phyloP scores from a whole-genome alignment of 53 echinoderm and acorn worm genomes.

The Hippasteria phrygiana region DNA sequence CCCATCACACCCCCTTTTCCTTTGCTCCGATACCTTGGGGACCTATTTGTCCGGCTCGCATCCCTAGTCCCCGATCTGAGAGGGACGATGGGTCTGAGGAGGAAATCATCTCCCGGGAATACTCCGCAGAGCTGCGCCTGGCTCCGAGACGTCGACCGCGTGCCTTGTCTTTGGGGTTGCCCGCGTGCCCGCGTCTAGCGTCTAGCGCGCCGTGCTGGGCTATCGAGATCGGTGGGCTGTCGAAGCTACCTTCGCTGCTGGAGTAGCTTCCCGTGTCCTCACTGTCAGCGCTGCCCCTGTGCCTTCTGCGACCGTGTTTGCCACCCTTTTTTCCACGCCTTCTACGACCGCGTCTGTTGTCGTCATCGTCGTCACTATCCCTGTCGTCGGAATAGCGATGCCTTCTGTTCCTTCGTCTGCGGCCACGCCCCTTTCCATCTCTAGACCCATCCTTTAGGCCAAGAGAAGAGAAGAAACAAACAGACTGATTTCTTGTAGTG shows the following conservation, averaged over 20 bases:
- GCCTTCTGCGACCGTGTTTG: constrained; percentile 29
- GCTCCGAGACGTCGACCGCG: background rate
- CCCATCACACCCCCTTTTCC: too few species aligned
- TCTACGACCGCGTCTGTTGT: constrained; percentile 12
- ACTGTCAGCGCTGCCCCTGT: background rate
- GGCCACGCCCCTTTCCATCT: constrained; percentile 30
- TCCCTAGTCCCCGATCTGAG: too few species aligned
- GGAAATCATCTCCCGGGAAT: too few species aligned
- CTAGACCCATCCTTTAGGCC: constrained; percentile 16
- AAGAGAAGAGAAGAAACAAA: background rate
- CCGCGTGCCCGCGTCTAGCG: background rate
- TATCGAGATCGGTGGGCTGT: constrained; percentile 20
- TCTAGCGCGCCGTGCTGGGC: background rate
- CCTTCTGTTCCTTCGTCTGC: constrained; percentile 17
- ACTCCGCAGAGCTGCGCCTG: too few species aligned
- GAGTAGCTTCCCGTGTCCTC: constrained; percentile 2
- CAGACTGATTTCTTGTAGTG: background rate
- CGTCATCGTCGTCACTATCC: constrained; percentile 51
- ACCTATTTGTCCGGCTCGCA: too few species aligned
- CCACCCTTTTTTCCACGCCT: constrained; percentile 21
- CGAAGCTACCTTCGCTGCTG: constrained; percentile 57
- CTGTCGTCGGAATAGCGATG: constrained; percentile 50
- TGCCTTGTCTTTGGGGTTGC: background rate
- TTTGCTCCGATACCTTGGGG: too few species aligned
- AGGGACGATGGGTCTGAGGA: background rate